These are phyloP conservation scores for Diarsia brunnea DNA, from an alignment of 2,888 invertebrate genomes.

Conservation along the genomic window DNA sequence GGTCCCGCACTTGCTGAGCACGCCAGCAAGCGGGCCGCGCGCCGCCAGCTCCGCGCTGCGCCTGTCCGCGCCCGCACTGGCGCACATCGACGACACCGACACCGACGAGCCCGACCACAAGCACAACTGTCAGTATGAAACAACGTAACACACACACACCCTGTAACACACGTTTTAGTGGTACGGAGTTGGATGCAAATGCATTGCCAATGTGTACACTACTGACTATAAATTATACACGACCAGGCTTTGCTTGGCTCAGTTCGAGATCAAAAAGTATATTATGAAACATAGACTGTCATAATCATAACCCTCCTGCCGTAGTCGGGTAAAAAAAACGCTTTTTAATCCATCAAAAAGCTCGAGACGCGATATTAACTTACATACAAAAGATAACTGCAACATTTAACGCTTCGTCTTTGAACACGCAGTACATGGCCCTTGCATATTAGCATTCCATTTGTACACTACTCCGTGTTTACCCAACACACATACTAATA, in stretches of 20 bases:
- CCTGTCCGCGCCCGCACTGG: constrained; percentile 83
- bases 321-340: too few species aligned
- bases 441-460: constrained; percentile 29
- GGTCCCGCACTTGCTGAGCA: background rate
- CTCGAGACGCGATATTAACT: background rate
- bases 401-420: background rate
- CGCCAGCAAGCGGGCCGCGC: constrained; percentile 21
- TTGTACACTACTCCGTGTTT: constrained; percentile 36
- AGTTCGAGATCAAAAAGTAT: background rate
- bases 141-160: background rate
- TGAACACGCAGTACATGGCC: background rate
- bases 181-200: constrained; percentile 25
- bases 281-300: too few species aligned
- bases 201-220: background rate
- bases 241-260: background rate
- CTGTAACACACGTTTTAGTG: constrained; percentile 1
- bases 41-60: constrained; percentile 67
- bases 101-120: constrained; percentile 87
- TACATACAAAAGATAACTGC: background rate
- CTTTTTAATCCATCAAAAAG: background rate
- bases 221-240: background rate
- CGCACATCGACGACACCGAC: constrained; percentile 92
- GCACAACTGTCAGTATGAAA: constrained; percentile 79
- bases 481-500: constrained; percentile 15
- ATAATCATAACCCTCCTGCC: too few species aligned